Evolutionary conservation across 2,797 vertebrate species (phyloP).

Genomic region (Cynopterus sphinx): DNA sequence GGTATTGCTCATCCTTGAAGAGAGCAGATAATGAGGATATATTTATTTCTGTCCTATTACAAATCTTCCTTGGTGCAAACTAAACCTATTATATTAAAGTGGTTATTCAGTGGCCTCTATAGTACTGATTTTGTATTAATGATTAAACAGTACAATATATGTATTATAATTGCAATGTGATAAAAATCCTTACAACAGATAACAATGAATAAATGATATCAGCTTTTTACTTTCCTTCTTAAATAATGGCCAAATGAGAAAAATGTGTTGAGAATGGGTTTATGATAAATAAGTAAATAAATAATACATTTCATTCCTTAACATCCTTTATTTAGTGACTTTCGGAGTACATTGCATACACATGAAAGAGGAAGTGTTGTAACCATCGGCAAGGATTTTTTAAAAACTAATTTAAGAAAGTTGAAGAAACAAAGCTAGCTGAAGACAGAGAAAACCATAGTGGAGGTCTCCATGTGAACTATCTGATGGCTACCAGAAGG

Average conservation of each 20-base stretch:
- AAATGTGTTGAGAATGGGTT: background rate
- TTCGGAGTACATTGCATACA: background rate
- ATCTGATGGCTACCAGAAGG: background rate
- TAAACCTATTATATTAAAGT: background rate
- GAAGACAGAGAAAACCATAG: background rate
- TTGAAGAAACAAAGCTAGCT: background rate
- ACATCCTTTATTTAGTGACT: background rate
- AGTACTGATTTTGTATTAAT: background rate
- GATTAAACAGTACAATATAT: background rate
- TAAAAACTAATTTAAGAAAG: background rate
- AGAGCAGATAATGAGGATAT: background rate
- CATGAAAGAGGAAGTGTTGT: background rate
- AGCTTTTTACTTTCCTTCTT: background rate
- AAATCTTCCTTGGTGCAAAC: background rate
- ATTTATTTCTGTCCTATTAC: background rate
- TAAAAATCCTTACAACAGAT: constrained; percentile 6
- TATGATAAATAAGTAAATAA: background rate
- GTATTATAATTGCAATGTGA: background rate
- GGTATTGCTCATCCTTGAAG: background rate
- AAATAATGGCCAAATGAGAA: background rate
- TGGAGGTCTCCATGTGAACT: background rate
- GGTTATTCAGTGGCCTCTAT: background rate
- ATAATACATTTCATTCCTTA: background rate
- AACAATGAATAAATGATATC: background rate
- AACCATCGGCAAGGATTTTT: background rate